A percentile compares a stretch with the other conserved stretches of the same genome.
Conservation (phyloP, 2,888 invertebrate genomes). For the Drosophila algonquin region DNA sequence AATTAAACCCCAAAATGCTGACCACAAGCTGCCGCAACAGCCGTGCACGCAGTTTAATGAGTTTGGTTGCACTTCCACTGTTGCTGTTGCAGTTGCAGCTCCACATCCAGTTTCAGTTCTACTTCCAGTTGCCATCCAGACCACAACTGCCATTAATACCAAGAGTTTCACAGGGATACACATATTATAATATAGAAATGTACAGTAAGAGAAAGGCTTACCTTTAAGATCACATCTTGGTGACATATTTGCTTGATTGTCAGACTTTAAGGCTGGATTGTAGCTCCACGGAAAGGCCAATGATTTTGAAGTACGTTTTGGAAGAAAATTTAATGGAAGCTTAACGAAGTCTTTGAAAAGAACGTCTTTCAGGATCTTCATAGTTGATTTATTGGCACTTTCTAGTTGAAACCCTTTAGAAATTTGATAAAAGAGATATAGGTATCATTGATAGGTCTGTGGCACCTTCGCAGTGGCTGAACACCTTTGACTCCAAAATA, state of each 20-base stretch:
- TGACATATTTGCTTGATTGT: no score
- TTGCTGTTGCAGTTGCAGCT: constrained; percentile 14
- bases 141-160: constrained; percentile 29
- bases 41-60: constrained; percentile 68
- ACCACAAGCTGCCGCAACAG: constrained; percentile 72
- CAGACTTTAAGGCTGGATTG: neutral
- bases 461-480: no score
- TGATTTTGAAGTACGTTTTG: no score
- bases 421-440: no score
- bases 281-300: no score
- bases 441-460: no score
- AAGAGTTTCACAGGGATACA: constrained; percentile 15
- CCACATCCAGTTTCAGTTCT: constrained; percentile 6
- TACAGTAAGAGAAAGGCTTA: neutral
- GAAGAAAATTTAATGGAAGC: no score
- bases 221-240: neutral
- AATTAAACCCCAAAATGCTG: constrained; percentile 69
- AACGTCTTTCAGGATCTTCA: no score
- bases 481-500: no score
- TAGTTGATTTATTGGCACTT: no score
- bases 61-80: constrained; percentile 39
- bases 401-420: no score
- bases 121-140: constrained; percentile 5
- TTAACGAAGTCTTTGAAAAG: no score
- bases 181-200: constrained; percentile 18